Evolutionary conservation across 2,888 invertebrate genomes (phyloP), one percentile per base, ranked within the genome.

Genomic region (Epicampocera succincta): DNA sequence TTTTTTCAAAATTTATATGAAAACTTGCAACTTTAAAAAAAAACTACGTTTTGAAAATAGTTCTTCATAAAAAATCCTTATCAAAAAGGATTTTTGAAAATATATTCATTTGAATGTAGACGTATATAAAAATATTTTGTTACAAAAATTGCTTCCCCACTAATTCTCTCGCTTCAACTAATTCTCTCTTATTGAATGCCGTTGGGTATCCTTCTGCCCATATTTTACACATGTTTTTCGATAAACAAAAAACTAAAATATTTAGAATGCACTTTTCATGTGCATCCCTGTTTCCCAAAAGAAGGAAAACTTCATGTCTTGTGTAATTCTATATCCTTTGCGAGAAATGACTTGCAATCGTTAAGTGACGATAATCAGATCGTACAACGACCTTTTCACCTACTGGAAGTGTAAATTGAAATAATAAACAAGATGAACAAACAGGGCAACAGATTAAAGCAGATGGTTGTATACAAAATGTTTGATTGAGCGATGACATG

Each of bases 301-400:
- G 11, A 63, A 63, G 17, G 33, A 19, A 38, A 33, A 17, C 33
- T 48, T 48, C 48, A 1, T 48, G 9, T 48, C n/a, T n/a, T 19
- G 15, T 63, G 48, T 33, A 11, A 48, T 8, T 63, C 48, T 48
- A 19, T 48, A 33, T 48, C 33, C 12, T 48, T 11, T 8, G 50
- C n/a, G n/a, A 63, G 40, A 12, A 50, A n/a, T 60, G 19, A n/a
- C 69, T 46, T 33, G 58, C 38, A 60, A 50, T 25, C 50, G 48
- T 54, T 63, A 54, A 44, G n/a, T 63, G 54, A 63, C 12, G 33
- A 73, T 73, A 33, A 75, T 50, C 56, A 50, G n/a, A 42, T 29
- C 29, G 66, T 66, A 38, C 66, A 68, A 13, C 15, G 58, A 66
- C 48, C 75, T 50, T 68, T 75, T 44, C 50, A 75, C 60, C 75